Conservation (phyloP, 1,140 invertebrate species). For the Anastrepha obliqua region DNA sequence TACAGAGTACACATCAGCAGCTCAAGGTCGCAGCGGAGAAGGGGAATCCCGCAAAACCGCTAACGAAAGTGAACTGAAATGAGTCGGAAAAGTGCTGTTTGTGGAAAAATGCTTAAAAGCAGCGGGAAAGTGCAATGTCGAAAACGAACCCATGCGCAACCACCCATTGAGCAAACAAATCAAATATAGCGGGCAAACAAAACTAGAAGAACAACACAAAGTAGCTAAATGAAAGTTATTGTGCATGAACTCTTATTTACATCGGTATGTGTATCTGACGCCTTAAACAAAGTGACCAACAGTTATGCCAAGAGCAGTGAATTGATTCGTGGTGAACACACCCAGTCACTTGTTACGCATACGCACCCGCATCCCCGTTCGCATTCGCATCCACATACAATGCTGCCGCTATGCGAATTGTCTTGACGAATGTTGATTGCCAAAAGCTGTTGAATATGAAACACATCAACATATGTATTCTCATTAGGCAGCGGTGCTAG, state of each 20-base stretch:
- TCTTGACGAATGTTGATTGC: neutral
- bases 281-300: neutral
- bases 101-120: too few relatives aligned
- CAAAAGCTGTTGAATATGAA: neutral
- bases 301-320: neutral
- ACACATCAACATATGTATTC: neutral
- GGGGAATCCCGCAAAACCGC: neutral
- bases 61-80: neutral
- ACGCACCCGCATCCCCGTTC: neutral
- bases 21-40: neutral
- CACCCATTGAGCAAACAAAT: neutral
- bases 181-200: neutral
- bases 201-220: neutral
- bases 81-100: neutral
- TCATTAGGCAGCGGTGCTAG: neutral
- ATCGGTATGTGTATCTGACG: neutral
- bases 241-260: neutral
- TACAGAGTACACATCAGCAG: neutral
- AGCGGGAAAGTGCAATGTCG: too few relatives aligned
- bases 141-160: too few relatives aligned
- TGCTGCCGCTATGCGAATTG: neutral
- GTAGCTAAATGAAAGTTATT: neutral
- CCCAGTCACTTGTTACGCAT: slow-evolving; percentile 44
- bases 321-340: neutral
- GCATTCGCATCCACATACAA: neutral